Base-by-base conservation (phyloP, 2,113 vertebrate genomes). In the Gobio gobio region DNA sequence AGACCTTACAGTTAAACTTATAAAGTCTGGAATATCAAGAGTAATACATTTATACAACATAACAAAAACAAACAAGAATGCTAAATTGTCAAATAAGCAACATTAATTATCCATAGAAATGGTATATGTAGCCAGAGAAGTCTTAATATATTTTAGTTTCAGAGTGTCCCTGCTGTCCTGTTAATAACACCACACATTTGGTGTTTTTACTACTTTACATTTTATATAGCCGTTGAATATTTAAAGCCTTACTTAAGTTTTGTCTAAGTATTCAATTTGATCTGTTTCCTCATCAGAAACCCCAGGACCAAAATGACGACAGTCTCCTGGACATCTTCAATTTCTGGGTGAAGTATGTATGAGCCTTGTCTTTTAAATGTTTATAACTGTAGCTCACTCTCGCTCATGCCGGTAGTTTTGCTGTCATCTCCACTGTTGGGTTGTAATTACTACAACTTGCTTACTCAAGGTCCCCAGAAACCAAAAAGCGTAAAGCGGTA, bases 341-440 rank as follows among this genome's bases (percentile, higher is more conserved):
- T 85, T 94, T 94, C 87, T 95, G 95, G 94, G 89, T 93, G 49
- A 95, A 94, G 95, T 95, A 83, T 92, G 95, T 94, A 61, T 1
- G 10, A 24, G 29, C 14, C 0, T 4, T 22, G 26, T 8, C 10
- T 75, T 0, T 63, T 51, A 3, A 13, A 73, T 36, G 18, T 74
- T 18, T 14, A 2, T 0, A 5, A 4, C 10, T 29, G 5, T 29
- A 12, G 33, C 8, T 45, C 10, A 40, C 33, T 24, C 4, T 45
- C n/a, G 68, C 9, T 6, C 36, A 45, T 13, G 36, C 18, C 7
- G 4, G 68, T 72, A 45, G 40, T 45, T 73, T 51, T 18, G 43
- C 7, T 29, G 45, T 29, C 14, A 18, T 18, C 51, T 74, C 5
- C 36, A 63, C 5, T 4, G 33, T 10, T 61, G 56, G 20, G 2